These are phyloP conservation scores for Leucoptera coffeella DNA, from an alignment of 2,888 invertebrate species.

Conservation along the genomic window DNA sequence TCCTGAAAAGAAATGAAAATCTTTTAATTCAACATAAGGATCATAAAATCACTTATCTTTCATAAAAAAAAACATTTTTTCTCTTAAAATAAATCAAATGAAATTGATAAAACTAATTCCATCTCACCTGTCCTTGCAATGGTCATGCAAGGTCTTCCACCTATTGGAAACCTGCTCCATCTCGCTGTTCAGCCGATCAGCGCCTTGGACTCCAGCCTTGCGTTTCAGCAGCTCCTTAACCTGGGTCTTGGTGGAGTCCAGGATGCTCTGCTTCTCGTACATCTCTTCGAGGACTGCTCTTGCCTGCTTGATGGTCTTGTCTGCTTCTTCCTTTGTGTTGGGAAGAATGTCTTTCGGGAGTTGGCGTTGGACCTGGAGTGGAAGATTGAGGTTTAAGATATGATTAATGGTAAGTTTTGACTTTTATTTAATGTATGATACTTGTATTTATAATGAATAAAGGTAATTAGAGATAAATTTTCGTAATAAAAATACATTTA, in stretches of 20 bases:
- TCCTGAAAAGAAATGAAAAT: no score
- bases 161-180: conserved; percentile 75
- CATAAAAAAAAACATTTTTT: no score
- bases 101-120: no score
- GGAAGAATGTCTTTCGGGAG: conserved; percentile 78
- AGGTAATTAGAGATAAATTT: no score
- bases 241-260: conserved; percentile 86
- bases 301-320: conserved; percentile 76
- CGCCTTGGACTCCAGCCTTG: conserved; percentile 78
- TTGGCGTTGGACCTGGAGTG: conserved; percentile 64
- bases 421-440: no score
- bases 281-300: conserved; percentile 82
- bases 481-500: no score
- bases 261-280: conserved; percentile 85
- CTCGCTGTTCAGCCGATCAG: conserved; percentile 76
- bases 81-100: no score
- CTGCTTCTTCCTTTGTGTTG: conserved; percentile 82
- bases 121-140: conserved; percentile 64
- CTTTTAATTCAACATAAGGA: no score
- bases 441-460: no score
- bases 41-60: no score
- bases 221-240: conserved; percentile 81
- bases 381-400: no score
- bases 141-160: conserved; percentile 82
- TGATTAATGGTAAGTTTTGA: no score